A percentile compares a stretch with the other conserved stretches of the same genome.
Evolutionary conservation across 2,888 invertebrate genomes (phyloP).

Genomic region (Aphidius colemani): DNA sequence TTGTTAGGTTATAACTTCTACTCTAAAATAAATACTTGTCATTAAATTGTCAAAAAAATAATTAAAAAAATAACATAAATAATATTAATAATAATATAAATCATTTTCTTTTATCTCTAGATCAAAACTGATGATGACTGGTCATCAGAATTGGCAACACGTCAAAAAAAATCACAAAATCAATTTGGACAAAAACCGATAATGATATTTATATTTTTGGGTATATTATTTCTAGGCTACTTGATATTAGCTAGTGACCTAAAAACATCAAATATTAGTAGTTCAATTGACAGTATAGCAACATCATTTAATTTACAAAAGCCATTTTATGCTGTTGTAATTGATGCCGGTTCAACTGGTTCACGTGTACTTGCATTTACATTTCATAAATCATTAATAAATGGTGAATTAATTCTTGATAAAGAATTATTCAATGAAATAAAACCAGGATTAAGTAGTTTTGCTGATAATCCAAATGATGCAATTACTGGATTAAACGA

Average conservation of each 20-base stretch:
- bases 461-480: slow-evolving; percentile 77
- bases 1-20: neutral
- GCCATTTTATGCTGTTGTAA: slow-evolving; percentile 80
- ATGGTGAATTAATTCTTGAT: slow-evolving; percentile 76
- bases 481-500: slow-evolving; percentile 76
- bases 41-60: no score
- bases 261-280: slow-evolving; percentile 47
- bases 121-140: slow-evolving; percentile 18
- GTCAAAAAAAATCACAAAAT: slow-evolving; percentile 39
- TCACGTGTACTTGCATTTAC: slow-evolving; percentile 82
- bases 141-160: slow-evolving; percentile 34
- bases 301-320: slow-evolving; percentile 74
- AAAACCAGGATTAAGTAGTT: slow-evolving; percentile 91
- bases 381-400: slow-evolving; percentile 72
- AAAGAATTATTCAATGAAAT: slow-evolving; percentile 81
- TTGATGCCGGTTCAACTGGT: slow-evolving; percentile 95
- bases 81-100: neutral
- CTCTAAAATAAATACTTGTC: no score
- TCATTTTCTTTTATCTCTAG: slow-evolving; percentile 7
- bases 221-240: slow-evolving; percentile 47
- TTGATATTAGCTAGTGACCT: slow-evolving; percentile 50
- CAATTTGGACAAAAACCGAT: slow-evolving; percentile 40
- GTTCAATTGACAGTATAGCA: slow-evolving; percentile 71
- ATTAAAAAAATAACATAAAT: no score
- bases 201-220: slow-evolving; percentile 38